Evolutionary conservation across 2,888 invertebrate species (phyloP).

Genomic region (Zhuqinia jingwanae): DNA sequence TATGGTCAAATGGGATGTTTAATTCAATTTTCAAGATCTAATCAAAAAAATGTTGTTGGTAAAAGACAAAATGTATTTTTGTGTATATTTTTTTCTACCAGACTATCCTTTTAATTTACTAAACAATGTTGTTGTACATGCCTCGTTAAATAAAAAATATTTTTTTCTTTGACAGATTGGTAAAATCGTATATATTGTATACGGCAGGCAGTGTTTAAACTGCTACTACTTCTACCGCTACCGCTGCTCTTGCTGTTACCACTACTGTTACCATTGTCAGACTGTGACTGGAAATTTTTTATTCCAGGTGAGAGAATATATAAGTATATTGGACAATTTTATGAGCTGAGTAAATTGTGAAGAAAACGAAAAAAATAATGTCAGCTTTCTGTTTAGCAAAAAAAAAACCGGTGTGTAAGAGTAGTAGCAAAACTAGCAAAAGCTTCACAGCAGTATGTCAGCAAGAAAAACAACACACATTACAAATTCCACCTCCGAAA

Average conservation of each 20-base stretch:
- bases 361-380: too few species aligned
- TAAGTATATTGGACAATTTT: conserved; percentile 11
- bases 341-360: conserved; percentile 29
- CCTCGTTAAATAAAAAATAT: background rate
- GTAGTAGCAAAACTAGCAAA: too few species aligned
- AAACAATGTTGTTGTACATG: background rate
- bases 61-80: too few species aligned
- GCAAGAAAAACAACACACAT: conserved; percentile 4
- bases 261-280: conserved; percentile 8
- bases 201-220: too few species aligned
- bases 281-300: conserved; percentile 11
- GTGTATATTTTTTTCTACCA: background rate
- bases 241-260: conserved; percentile 10
- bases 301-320: conserved; percentile 43
- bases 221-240: too few species aligned
- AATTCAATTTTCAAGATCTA: background rate
- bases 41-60: conserved; percentile 9
- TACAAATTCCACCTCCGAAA: background rate
- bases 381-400: background rate
- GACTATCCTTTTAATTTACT: background rate
- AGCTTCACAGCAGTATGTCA: too few species aligned
- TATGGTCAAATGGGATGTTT: background rate
- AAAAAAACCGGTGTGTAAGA: background rate
- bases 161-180: conserved; percentile 20
- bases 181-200: too few species aligned